Evolutionary conservation across 1,140 invertebrate genomes (phyloP), one percentile per base, ranked within the genome.

Genomic region (Drosophila asahinai): DNA sequence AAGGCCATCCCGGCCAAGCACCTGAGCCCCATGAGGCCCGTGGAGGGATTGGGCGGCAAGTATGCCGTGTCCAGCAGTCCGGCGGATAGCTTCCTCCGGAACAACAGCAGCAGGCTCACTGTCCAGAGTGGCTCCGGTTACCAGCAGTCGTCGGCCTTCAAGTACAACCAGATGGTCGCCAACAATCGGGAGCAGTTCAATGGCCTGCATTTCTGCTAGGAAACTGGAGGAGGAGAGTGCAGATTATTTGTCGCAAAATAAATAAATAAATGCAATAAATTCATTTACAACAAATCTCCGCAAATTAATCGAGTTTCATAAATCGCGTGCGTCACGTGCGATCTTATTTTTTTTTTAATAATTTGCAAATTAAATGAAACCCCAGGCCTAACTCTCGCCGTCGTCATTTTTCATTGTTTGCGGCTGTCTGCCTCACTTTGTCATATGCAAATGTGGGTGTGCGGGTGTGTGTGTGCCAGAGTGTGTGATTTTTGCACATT

Each of bases 361-460:
- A 51, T 74, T 89, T 73, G 74, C 61, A 90, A 80, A 87, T 86
- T 82, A 74, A 82, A 87, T 87, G 77, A 25, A n/a, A 70, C 58
- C 70, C 45, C 75, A 59, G 47, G 54, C 54, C 75, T 71, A 79
- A 79, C 54, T 60, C 75, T 36, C 48, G 45, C 49, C 79, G 66
- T 80, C 79, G 66, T 80, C 86, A 90, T 90, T 90, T 86, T 90
- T 90, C 86, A 90, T 90, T 90, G 86, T 90, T 90, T 90, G 86
- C 86, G 82, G 86, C 86, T 86, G 86, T 86, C 84, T 90, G 86
- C 71, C 72, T 58, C 82, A 82, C 86, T 90, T 90, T 90, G 82
- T 90, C 86, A 75, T 62, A 89, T 63, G 74, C 70, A 84, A 84
- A 89, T 77, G 73, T 40, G 60, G 22, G 38, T 62, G 25, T 12